Base-by-base conservation (phyloP, 2,888 invertebrate species). In the Ceramica pisi region DNA sequence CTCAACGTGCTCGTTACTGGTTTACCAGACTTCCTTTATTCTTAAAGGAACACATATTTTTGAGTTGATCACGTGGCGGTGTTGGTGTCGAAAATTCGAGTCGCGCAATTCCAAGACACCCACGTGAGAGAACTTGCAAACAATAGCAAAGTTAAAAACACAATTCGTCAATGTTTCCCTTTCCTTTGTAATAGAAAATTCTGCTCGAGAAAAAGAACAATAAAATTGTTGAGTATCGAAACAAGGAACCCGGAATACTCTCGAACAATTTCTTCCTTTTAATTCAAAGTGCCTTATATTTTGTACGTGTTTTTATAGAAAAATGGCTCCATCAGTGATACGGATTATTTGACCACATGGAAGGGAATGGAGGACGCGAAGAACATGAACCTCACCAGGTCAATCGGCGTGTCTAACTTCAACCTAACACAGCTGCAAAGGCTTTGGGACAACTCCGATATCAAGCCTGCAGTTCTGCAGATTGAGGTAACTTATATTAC, bases 321-420 rank as follows among this genome's bases (percentile, higher is more conserved):
- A 89, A 87, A 93, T 60, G 93, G 92, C 31, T 88, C 95, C 21
- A 95, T 95, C 80, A 97, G 97, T 80, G 96, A 97, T 81, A 97
- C 97, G 0, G 98, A 98, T 92, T 98, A 97, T 88, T 85, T 98
- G 53, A 98, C 97, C 75, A 98, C 98, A 0, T 98, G 98, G 97
- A 97, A 97, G 90, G 98, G 97, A 4, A 97, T 99, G 97, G 98
- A 99, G 90, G 96, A 97, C 66, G 96, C 97, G 19, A 96, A 97
- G 67, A 95, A 97, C 65, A 93, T 96, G 75, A 98, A 98, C 4
- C 92, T 98, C 3, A 97, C 97, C 0, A 97, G 97, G 87, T 97
- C 98, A 62, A 98, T 99, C 88, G 99, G 99, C 1, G 94, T 99
- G 16, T 98, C 98, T 23, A 99, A 99, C 92, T 99, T 99, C 90